Conservation (phyloP, 1,140 invertebrate species). For the Aphis gossypii region DNA sequence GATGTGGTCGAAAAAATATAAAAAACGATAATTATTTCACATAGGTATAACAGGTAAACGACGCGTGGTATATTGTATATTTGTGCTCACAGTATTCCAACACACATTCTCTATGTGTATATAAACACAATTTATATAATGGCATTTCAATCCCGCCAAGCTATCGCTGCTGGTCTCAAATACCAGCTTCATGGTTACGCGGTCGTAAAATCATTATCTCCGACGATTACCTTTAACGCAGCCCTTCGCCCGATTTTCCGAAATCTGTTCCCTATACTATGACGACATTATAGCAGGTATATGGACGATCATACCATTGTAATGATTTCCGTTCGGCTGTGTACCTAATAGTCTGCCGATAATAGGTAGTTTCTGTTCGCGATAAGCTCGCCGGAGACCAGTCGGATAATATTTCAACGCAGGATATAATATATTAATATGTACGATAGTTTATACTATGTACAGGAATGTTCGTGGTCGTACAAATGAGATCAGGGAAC, state of each 20-base stretch:
- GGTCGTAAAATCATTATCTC: slow-evolving; percentile 1
- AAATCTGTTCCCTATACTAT: neutral
- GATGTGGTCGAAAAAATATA: neutral
- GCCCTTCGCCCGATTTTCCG: neutral
- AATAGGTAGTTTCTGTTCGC: neutral
- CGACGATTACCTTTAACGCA: neutral
- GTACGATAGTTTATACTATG: neutral
- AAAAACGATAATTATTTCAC: neutral
- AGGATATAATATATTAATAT: neutral
- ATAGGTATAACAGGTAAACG: neutral
- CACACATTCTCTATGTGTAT: neutral
- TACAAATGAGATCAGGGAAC: neutral
- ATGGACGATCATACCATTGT: neutral
- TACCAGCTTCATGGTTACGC: neutral
- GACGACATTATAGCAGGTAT: neutral
- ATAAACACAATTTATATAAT: neutral
- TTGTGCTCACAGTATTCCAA: neutral
- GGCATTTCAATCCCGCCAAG: neutral
- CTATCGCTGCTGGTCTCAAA: neutral
- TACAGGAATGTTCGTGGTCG: neutral
- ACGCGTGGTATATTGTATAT: neutral
- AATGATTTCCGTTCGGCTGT: neutral
- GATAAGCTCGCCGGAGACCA: neutral
- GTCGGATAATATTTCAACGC: neutral
- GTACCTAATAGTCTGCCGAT: neutral